phyloP scores from a whole-genome alignment of 2,113 vertebrate species.

The Corvus hawaiiensis region DNA sequence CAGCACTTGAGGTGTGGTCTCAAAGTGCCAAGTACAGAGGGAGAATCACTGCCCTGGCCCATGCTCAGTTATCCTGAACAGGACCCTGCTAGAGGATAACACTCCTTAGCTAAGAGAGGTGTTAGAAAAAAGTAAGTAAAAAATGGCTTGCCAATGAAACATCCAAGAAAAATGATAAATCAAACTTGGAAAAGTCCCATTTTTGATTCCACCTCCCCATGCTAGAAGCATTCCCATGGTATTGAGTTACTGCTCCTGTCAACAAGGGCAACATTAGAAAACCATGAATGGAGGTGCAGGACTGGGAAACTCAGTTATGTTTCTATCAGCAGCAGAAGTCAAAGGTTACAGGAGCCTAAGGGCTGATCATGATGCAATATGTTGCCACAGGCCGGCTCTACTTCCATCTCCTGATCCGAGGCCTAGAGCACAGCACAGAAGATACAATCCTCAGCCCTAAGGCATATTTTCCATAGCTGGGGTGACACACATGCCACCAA shows the following conservation, averaged over 20 bases:
- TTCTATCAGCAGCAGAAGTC: neutral
- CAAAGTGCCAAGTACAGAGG: too few relatives aligned
- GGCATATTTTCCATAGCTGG: rapidly evolving
- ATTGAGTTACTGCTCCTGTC: neutral
- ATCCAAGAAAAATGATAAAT: neutral
- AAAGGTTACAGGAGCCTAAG: neutral
- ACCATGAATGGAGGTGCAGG: neutral
- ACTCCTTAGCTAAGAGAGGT: neutral
- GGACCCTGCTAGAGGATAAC: neutral
- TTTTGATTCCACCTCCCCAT: neutral
- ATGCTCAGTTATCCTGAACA: neutral
- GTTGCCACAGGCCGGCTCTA: rapidly evolving
- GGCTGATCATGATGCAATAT: neutral
- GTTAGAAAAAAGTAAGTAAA: neutral
- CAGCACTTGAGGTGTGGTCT: rapidly evolving
- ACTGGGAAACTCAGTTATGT: neutral
- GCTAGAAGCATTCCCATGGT: neutral
- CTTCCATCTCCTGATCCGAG: neutral
- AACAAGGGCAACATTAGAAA: neutral
- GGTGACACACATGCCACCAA: neutral
- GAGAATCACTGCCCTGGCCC: neutral
- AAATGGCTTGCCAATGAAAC: neutral
- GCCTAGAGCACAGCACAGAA: rapidly evolving
- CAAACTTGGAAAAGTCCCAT: neutral
- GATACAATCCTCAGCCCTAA: neutral